A percentile compares a stretch with the other conserved stretches of the same genome.
Conservation (phyloP, 2,113 vertebrate species). For the Trogon melanurus region DNA sequence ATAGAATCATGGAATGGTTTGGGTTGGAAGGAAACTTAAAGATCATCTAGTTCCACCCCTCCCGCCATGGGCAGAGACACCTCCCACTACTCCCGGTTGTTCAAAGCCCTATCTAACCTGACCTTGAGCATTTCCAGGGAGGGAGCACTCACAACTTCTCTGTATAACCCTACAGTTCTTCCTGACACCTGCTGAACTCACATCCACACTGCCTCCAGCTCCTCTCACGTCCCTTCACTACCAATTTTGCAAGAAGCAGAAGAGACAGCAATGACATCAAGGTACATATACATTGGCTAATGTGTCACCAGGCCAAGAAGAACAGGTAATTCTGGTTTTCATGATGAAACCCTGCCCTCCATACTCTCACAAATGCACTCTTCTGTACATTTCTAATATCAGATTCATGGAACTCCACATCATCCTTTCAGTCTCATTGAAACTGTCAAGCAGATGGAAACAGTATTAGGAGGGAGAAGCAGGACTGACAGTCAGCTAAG, state of each 20-base stretch:
- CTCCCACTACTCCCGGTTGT: too few relatives aligned
- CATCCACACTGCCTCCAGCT: not conserved
- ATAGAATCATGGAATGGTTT: too few relatives aligned
- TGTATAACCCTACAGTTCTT: not conserved
- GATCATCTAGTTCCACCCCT: too few relatives aligned
- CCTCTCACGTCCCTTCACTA: not conserved
- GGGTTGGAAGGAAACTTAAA: too few relatives aligned
- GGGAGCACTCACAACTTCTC: too few relatives aligned
- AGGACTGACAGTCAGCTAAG: not conserved
- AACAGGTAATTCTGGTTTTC: not conserved
- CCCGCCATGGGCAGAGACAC: too few relatives aligned
- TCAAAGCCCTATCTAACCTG: too few relatives aligned
- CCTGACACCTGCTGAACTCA: not conserved
- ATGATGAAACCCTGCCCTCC: not conserved
- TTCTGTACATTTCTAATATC: not conserved
- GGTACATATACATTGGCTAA: not conserved
- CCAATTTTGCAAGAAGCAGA: not conserved
- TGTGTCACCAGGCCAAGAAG: not conserved
- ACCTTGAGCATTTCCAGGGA: too few relatives aligned
- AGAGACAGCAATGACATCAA: not conserved
- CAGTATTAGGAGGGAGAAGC: not conserved
- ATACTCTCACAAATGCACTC: not conserved
- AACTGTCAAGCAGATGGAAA: constrained; percentile 16
- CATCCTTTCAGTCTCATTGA: not conserved
- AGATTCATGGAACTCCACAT: not conserved